Conservation (phyloP, 2,888 invertebrate species). For the Chaitophorus viminalis region DNA sequence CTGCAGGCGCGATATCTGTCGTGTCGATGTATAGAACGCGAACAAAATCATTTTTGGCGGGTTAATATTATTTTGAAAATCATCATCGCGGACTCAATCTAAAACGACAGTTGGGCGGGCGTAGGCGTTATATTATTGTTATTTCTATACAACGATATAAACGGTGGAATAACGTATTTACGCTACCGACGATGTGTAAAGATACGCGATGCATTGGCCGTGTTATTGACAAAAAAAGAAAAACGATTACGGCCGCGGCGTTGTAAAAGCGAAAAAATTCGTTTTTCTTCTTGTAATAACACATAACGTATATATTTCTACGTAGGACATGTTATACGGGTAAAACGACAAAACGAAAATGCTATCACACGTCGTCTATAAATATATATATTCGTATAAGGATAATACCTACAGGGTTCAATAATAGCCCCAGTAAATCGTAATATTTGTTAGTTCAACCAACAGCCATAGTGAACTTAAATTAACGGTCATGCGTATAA, state of each 20-base stretch:
- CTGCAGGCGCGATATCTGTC: not conserved
- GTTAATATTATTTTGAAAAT: not conserved
- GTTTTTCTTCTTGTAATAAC: not conserved
- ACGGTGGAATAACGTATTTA: not conserved
- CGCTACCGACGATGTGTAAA: not conserved
- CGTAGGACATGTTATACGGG: not conserved
- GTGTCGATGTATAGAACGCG: not conserved
- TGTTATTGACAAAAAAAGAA: not conserved
- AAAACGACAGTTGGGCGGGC: not conserved
- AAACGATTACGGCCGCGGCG: not conserved
- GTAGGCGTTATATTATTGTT: not conserved
- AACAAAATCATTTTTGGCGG: not conserved
- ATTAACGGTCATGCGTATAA: not conserved
- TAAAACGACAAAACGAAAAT: not conserved
- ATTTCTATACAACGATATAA: not conserved
- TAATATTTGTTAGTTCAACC: not conserved
- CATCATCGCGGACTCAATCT: not conserved
- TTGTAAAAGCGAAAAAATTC: not conserved
- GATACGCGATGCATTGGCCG: not conserved
- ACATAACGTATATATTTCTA: not conserved
- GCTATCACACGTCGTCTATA: not conserved
- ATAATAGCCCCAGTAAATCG: slow-evolving; percentile 17
- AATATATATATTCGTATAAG: too few species aligned
- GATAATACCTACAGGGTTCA: not conserved
- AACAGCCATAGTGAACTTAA: not conserved